Percentiles rank a stretch among this genome's conserved stretches.
Evolutionary conservation across 2,113 vertebrate genomes (phyloP).

Genomic region (Antechinus flavipes): DNA sequence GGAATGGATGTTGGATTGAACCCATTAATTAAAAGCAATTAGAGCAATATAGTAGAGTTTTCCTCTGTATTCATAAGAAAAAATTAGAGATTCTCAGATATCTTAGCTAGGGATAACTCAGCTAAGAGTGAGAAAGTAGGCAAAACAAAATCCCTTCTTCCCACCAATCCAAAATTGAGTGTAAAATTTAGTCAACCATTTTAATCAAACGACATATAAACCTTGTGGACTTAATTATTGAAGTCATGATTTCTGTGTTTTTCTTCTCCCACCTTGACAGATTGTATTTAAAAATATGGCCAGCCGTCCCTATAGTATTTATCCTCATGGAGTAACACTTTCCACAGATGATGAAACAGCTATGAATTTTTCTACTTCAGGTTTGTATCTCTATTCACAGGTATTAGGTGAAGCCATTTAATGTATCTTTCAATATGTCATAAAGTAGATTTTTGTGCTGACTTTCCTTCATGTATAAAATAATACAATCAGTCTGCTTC

Average conservation of each 20-base stretch:
- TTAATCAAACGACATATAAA: background rate
- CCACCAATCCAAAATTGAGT: background rate
- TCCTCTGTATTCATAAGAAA: background rate
- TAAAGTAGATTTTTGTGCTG: background rate
- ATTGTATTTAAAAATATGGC: constrained; percentile 97
- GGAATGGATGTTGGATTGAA: background rate
- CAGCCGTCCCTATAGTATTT: constrained; percentile 95
- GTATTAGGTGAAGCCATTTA: background rate
- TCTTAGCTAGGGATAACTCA: background rate
- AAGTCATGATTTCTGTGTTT: constrained; percentile 34
- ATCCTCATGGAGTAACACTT: constrained; percentile 95
- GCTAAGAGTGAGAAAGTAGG: background rate
- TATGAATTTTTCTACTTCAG: constrained; percentile 88
- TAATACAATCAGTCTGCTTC: background rate
- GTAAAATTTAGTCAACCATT: background rate
- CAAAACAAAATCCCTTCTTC: background rate
- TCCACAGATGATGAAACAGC: constrained; percentile 90
- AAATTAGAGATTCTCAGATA: background rate
- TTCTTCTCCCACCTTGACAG: constrained; percentile 80
- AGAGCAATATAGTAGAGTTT: background rate
- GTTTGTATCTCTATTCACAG: constrained; percentile 69
- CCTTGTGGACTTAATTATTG: background rate
- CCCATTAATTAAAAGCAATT: background rate
- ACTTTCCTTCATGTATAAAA: background rate
- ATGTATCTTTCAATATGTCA: background rate